A percentile compares a stretch with the other conserved stretches of the same genome.
These are phyloP conservation scores for Echeneis naucrates DNA, from an alignment of 2,797 vertebrate genomes.

Conservation along the genomic window DNA sequence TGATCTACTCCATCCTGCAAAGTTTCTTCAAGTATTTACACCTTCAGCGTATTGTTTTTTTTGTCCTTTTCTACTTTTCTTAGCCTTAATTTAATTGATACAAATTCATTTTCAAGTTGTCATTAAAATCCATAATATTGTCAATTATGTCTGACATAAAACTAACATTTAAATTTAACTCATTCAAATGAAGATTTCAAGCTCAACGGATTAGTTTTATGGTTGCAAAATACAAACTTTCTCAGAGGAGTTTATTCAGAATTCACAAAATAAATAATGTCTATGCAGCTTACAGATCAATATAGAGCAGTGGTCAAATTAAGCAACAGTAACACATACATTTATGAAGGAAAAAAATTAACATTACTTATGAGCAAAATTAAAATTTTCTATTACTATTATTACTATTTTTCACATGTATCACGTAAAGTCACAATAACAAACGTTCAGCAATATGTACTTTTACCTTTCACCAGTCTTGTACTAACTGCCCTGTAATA, in stretches of 20 bases:
- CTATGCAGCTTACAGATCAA: neutral
- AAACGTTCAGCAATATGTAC: neutral
- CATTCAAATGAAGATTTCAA: no score
- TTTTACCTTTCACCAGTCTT: neutral
- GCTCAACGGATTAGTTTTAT: no score
- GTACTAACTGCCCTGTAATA: neutral
- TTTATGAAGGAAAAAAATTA: neutral
- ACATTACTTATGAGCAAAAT: neutral
- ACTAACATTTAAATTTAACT: no score
- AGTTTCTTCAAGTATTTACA: conserved; percentile 21
- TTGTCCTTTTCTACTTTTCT: neutral
- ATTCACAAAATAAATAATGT: neutral
- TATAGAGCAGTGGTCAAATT: neutral
- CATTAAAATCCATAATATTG: neutral
- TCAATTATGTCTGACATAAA: no score
- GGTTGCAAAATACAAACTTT: neutral
- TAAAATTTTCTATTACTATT: no score
- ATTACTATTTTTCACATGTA: neutral
- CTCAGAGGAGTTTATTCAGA: neutral
- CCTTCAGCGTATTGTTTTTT: conserved; percentile 4
- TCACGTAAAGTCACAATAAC: neutral
- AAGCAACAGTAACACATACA: neutral
- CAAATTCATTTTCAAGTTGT: neutral
- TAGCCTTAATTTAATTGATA: neutral
- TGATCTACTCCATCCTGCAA: conserved; percentile 30